A percentile compares a stretch with the other conserved stretches of the same genome.
phyloP scores from a whole-genome alignment of 2,113 vertebrate genomes.

The Podiceps cristatus region DNA sequence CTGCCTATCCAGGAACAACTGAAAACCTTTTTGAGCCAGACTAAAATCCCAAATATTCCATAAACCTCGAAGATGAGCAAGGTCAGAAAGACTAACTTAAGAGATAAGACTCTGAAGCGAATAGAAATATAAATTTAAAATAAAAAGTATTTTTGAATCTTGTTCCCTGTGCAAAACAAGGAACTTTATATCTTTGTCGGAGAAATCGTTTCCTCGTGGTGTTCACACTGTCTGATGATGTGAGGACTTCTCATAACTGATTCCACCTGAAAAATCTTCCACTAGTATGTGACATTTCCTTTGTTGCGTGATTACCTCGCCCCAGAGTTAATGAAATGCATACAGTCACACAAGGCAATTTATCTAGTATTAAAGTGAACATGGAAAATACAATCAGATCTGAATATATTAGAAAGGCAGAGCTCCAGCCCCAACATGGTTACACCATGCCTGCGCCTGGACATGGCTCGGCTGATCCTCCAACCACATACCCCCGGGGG shows the following conservation, averaged over 20 bases:
- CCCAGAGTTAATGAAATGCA: background rate
- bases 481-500: fast-evolving
- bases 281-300: background rate
- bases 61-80: constrained; percentile 59
- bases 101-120: background rate
- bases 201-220: background rate
- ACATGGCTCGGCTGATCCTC: background rate
- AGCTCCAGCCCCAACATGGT: background rate
- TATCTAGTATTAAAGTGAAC: background rate
- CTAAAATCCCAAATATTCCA: constrained; percentile 76
- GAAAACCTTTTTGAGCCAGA: constrained; percentile 75
- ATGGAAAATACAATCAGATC: background rate
- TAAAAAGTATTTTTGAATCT: background rate
- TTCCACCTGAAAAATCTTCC: background rate
- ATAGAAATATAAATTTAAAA: background rate
- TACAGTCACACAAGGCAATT: background rate
- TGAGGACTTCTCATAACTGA: background rate
- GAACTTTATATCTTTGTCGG: background rate
- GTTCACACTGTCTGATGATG: background rate
- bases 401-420: background rate
- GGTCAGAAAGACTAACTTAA: constrained; percentile 60
- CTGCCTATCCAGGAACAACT: constrained; percentile 72
- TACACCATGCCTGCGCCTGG: background rate
- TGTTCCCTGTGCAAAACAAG: background rate
- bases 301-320: background rate